Percentiles rank a stretch among this genome's conserved stretches.
Evolutionary conservation across 2,797 vertebrate species (phyloP).

Genomic region (Echeneis naucrates): DNA sequence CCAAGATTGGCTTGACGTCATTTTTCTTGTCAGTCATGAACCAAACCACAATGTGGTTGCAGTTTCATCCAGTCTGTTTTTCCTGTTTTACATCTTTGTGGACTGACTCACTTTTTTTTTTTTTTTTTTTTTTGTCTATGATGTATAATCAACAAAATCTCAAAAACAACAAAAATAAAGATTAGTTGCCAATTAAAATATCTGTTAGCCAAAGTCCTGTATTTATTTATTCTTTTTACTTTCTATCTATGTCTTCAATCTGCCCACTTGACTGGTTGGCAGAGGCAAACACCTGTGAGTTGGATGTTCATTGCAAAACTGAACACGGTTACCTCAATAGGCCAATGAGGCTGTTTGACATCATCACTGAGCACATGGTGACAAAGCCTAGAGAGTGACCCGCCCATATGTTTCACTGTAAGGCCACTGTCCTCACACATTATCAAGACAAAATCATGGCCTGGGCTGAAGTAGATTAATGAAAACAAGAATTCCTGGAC

Average conservation of each 20-base stretch:
- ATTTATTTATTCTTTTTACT: too few species aligned
- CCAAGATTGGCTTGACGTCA: neutral
- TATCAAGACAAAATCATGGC: conserved; percentile 33
- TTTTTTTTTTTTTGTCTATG: neutral
- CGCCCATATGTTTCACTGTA: conserved; percentile 13
- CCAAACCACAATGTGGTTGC: neutral
- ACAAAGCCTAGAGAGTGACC: conserved; percentile 15
- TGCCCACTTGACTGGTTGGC: too few species aligned
- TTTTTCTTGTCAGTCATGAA: neutral
- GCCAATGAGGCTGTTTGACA: neutral
- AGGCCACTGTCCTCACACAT: conserved; percentile 19
- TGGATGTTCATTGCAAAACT: neutral
- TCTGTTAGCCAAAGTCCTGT: neutral
- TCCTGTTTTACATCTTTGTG: neutral
- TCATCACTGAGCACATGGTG: conserved; percentile 29
- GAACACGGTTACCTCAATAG: too few species aligned
- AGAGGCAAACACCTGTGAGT: too few species aligned
- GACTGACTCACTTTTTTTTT: too few species aligned
- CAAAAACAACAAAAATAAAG: neutral
- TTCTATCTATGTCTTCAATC: too few species aligned
- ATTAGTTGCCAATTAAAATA: neutral
- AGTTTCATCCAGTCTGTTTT: neutral
- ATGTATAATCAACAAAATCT: neutral
- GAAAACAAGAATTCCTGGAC: conserved; percentile 48
- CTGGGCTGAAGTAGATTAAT: conserved; percentile 38